phyloP scores from a whole-genome alignment of 2,797 vertebrate genomes.

The Sphaeramia orbicularis region DNA sequence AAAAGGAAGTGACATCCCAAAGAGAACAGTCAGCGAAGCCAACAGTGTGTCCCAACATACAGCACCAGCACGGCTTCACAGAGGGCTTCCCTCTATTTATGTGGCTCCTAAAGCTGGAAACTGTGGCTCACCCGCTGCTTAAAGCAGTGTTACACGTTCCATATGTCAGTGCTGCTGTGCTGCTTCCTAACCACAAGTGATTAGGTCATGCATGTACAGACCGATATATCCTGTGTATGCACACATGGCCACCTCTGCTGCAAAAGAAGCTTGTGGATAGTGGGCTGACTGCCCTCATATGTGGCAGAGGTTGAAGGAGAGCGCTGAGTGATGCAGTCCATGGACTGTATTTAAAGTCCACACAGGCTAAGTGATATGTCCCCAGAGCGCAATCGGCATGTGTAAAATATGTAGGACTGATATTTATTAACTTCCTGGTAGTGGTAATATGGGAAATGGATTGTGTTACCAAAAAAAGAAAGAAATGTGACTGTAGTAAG shows the following conservation, averaged over 20 bases:
- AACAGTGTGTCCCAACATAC: conserved; percentile 5
- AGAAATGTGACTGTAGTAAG: neutral
- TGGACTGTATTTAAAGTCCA: conserved; percentile 50
- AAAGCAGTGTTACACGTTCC: conserved; percentile 42
- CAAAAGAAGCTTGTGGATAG: conserved; percentile 4
- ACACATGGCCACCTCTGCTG: conserved; percentile 21
- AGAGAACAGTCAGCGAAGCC: conserved; percentile 9
- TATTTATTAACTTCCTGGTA: conserved; percentile 58
- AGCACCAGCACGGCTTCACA: conserved; percentile 15
- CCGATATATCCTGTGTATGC: conserved; percentile 6
- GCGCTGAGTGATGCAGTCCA: conserved; percentile 46
- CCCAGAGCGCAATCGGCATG: conserved; percentile 61
- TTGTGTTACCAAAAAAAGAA: conserved; percentile 7
- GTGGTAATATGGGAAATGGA: conserved; percentile 14
- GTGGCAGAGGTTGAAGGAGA: conserved; percentile 22
- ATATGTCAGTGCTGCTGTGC: conserved; percentile 50
- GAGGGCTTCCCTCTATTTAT: conserved; percentile 54
- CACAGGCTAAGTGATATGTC: conserved; percentile 46
- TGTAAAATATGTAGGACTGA: conserved; percentile 53
- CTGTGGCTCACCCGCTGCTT: conserved; percentile 58
- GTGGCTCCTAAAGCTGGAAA: conserved; percentile 65
- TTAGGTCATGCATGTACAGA: conserved; percentile 52
- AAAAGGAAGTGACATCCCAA: conserved; percentile 23
- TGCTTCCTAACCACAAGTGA: conserved; percentile 49
- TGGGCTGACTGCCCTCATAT: conserved; percentile 10